Evolutionary conservation across 2,888 invertebrate species (phyloP).

Genomic region (Pasiphila rectangulata): DNA sequence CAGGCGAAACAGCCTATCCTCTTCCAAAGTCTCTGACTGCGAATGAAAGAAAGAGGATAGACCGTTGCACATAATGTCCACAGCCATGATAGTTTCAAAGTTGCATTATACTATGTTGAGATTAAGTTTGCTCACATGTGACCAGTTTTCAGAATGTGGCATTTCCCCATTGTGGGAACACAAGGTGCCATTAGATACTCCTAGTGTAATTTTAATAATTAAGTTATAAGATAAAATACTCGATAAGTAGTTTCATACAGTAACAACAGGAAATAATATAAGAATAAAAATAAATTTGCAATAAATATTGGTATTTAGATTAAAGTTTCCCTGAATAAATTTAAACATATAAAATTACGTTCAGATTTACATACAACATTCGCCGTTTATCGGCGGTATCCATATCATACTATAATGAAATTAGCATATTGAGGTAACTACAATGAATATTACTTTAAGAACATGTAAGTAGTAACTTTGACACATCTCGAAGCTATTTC

Average conservation of each 20-base stretch:
- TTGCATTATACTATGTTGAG: neutral
- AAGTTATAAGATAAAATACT: slow-evolving; percentile 30
- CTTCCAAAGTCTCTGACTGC: no score
- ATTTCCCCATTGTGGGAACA: neutral
- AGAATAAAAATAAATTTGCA: slow-evolving; percentile 20
- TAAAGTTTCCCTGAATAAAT: slow-evolving; percentile 27
- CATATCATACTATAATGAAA: no score
- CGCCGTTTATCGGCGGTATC: no score
- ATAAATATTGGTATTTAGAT: slow-evolving; percentile 26
- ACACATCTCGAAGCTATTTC: no score
- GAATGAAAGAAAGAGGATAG: no score
- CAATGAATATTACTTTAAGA: no score
- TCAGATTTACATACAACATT: neutral
- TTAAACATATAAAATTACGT: slow-evolving; percentile 2
- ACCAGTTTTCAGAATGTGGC: neutral
- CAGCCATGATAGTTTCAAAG: no score
- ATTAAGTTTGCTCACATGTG: neutral
- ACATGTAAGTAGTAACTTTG: no score
- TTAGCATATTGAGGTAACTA: no score
- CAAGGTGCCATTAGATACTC: slow-evolving; percentile 43
- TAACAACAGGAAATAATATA: slow-evolving; percentile 22
- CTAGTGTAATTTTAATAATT: slow-evolving; percentile 23
- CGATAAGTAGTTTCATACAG: slow-evolving; percentile 28
- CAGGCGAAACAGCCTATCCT: no score
- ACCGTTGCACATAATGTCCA: no score